Conservation (phyloP, 2,113 vertebrate species). For the Tinamus guttatus region DNA sequence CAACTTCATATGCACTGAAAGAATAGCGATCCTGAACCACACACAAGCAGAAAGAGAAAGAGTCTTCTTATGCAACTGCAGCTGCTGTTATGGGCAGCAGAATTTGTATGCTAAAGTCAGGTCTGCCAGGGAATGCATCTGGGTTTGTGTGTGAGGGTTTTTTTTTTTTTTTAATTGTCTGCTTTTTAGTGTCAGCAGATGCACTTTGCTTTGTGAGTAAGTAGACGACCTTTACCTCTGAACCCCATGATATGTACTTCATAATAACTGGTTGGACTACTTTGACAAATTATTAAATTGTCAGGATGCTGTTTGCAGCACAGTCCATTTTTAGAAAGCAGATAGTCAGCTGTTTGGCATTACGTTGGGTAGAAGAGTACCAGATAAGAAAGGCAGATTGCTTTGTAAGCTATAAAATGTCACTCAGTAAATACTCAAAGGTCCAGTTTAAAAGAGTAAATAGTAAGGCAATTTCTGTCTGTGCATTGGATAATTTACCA, state of each 20-base stretch:
- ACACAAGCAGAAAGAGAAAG: neutral
- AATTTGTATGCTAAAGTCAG: conserved; percentile 33
- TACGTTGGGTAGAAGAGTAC: conserved; percentile 42
- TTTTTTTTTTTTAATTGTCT: conserved; percentile 57
- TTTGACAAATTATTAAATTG: conserved; percentile 80
- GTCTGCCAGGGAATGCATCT: neutral
- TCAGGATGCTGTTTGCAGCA: conserved; percentile 64
- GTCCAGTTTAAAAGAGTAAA: conserved; percentile 61
- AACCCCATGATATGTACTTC: conserved; percentile 68
- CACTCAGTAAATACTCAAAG: conserved; percentile 63
- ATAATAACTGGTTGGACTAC: conserved; percentile 66
- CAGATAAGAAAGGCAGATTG: conserved; percentile 56
- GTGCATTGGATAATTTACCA: conserved; percentile 45
- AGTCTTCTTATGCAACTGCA: neutral
- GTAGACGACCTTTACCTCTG: conserved; percentile 71
- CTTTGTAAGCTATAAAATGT: conserved; percentile 77
- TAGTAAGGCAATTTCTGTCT: conserved; percentile 48
- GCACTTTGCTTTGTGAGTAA: conserved; percentile 50
- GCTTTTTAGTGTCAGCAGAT: conserved; percentile 68
- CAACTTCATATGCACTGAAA: neutral
- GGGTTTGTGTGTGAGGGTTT: no score
- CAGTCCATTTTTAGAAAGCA: conserved; percentile 78
- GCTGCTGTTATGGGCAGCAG: neutral
- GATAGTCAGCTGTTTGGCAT: conserved; percentile 75
- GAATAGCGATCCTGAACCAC: neutral